phyloP scores from a whole-genome alignment of 1,140 invertebrate species.

The Oscheius sp. region DNA sequence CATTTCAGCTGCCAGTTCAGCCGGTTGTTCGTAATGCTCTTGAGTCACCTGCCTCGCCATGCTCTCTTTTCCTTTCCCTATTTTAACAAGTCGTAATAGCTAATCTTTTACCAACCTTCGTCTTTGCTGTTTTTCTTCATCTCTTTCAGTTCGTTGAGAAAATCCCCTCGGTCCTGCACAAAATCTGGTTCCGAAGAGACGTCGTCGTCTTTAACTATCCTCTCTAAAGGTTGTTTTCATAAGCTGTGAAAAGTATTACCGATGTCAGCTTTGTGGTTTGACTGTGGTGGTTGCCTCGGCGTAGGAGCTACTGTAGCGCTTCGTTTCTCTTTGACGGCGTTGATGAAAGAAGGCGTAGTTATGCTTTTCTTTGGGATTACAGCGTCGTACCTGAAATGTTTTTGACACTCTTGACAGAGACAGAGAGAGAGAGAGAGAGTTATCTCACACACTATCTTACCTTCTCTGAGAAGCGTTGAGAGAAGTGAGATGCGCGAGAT shows the following conservation, averaged over 20 bases:
- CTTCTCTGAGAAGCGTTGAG: slow-evolving; percentile 40
- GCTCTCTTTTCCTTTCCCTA: not conserved
- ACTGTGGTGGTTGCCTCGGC: not conserved
- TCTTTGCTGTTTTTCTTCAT: slow-evolving; percentile 17
- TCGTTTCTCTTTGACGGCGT: slow-evolving; percentile 27
- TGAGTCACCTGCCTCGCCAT: slow-evolving; percentile 17
- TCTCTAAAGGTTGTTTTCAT: too few species aligned
- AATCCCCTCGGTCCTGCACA: slow-evolving; percentile 33
- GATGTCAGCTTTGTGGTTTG: too few species aligned
- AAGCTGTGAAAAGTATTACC: too few species aligned
- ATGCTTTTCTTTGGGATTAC: slow-evolving; percentile 29
- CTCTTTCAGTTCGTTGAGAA: slow-evolving; percentile 15
- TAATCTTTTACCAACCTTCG: slow-evolving; percentile 7
- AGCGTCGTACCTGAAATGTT: slow-evolving; percentile 29
- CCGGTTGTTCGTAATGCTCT: slow-evolving; percentile 4
- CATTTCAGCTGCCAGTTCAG: slow-evolving; percentile 10
- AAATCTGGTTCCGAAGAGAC: slow-evolving; percentile 40
- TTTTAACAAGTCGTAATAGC: not conserved
- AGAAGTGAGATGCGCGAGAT: slow-evolving; percentile 49
- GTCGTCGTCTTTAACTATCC: slow-evolving; percentile 36
- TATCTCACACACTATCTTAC: slow-evolving; percentile 48
- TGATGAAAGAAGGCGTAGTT: slow-evolving; percentile 14
- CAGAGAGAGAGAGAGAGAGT: too few species aligned
- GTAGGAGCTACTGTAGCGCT: not conserved
- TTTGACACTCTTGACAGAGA: not conserved